Conservation (phyloP, 2,888 invertebrate species). For the Pterostichus niger region DNA sequence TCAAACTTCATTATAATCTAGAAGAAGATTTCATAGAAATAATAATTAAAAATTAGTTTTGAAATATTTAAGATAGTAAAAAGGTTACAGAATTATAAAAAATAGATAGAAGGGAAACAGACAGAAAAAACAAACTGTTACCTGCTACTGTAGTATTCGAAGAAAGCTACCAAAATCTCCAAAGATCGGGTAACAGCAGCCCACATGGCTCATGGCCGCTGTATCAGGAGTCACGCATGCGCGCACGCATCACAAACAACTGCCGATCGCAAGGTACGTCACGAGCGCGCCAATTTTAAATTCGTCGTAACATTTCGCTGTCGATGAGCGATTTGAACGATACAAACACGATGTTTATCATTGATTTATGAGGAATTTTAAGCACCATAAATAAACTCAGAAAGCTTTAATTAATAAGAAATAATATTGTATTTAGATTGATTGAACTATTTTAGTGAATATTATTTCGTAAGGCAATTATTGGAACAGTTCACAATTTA, state of each 20-base stretch:
- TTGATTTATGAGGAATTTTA: constrained; percentile 10
- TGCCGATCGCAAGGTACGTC: neutral
- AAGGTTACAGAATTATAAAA: neutral
- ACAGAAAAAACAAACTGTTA: constrained; percentile 74
- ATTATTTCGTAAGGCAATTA: constrained; percentile 12
- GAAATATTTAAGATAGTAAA: neutral
- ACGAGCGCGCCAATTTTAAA: constrained; percentile 32
- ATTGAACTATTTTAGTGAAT: neutral
- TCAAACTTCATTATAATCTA: too few relatives aligned
- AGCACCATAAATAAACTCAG: constrained; percentile 5
- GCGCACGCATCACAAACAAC: constrained; percentile 52
- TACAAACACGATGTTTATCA: constrained; percentile 5
- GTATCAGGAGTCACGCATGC: constrained; percentile 66
- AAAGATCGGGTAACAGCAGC: constrained; percentile 89
- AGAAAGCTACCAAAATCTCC: constrained; percentile 90
- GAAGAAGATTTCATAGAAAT: too few relatives aligned
- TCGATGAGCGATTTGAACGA: neutral
- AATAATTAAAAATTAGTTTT: neutral
- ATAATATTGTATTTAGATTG: neutral
- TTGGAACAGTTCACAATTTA: neutral
- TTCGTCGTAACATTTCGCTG: constrained; percentile 3
- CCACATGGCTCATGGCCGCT: constrained; percentile 84
- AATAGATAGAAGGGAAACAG: constrained; percentile 13
- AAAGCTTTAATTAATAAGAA: neutral
- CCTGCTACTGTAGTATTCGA: constrained; percentile 90